Base-by-base conservation (phyloP, 37 sponge, comb jelly and placozoan genomes). In the Ephydatia muelleri region DNA sequence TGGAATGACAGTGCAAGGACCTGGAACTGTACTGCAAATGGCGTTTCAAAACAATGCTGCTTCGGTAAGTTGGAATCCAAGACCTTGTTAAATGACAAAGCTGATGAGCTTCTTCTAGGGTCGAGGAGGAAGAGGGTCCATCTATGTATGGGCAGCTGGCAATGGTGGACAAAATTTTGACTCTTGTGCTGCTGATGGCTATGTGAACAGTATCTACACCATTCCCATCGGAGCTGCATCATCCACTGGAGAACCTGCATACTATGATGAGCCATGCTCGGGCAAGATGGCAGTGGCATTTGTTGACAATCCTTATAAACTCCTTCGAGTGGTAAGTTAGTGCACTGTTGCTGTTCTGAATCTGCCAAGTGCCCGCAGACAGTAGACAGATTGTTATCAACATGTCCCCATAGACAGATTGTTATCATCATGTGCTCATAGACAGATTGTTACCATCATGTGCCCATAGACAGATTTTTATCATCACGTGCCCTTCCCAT, bases 131-230 rank as follows among this genome's bases (percentile, higher is more conserved):
- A 83, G 82, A 22, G 97, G 97, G 3, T 87, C 88, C 31, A 89
- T 96, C 32, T 96, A 84, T 79, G 92, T 96, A 65, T 97, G 97
- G 97, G 97, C 97, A 27, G 90, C 91, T 78, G 97, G 97, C 4
- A 97, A 97, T 85, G 97, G 97, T 4, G 97, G 97, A 29, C 5
- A 29, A 2, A 29, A 69, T 3, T 38, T 26, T 38, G 97, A 97
- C 78, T 86, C 84, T 32, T 97, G 97, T 70, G 91, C 87, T 70
- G 85, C 91, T 36, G 97, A 97, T 78, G 97, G 97, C 30, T 97
- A 97, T 74, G 90, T 90, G 2, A 87, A 84, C 70, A 81, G 87
- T 43, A 94, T 94, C 47, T 97, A 92, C 84, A 94, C 97, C 1
- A 83, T 97, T 27, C 84, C 91, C 57, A 87, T 94, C 23, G 89